Base-by-base conservation (phyloP, 2,797 vertebrate species). In the Oceanodroma leucorhoa region DNA sequence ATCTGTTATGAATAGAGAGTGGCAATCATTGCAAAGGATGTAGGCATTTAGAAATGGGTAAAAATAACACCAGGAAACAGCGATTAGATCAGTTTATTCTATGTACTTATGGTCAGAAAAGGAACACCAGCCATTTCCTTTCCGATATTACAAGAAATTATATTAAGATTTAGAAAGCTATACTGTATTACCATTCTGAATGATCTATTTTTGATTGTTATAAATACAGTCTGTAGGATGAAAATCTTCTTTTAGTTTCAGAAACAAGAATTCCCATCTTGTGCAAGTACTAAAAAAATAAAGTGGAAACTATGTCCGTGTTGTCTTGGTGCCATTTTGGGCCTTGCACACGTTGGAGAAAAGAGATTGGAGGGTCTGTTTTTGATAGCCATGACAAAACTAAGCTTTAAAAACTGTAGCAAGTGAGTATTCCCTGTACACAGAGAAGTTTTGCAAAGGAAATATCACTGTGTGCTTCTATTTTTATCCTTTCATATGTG, bases 1-100 rank as follows among this genome's bases (percentile, higher is more conserved):
- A 99, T 98, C 99, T 99, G 93, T 85, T 95, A 95, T 14, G 43
- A 97, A 86, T 4, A 87, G 60, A 88, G 48, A 84, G 26, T 80
- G 15, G 14, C 24, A 90, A 26, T 92, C 43, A 85, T 34, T 84
- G 40, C 51, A 93, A 73, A 94, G 23, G n/a, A 43, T 54, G 21
- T 43, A 87, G 3, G 9, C 20, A 61, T 90, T 78, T 64, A 87
- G 61, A 70, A 83, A 46, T 2, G 3, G 43, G 55, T 75, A 89
- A 87, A 87, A 92, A 26, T 50, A 67, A 36, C 32, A 83, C 21
- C 40, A 80, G 40, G 34, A 93, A 90, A 16, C 1, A 5, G 58
- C 11, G 5, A 62, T 78, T 83, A 75, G 69, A 71, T 81, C 11
- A 43, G 34, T 55, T 65, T 72, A 32, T 62, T 72, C 45, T 48